phyloP scores from a whole-genome alignment of 2,888 invertebrate species.

The Stenotaenia linearis region DNA sequence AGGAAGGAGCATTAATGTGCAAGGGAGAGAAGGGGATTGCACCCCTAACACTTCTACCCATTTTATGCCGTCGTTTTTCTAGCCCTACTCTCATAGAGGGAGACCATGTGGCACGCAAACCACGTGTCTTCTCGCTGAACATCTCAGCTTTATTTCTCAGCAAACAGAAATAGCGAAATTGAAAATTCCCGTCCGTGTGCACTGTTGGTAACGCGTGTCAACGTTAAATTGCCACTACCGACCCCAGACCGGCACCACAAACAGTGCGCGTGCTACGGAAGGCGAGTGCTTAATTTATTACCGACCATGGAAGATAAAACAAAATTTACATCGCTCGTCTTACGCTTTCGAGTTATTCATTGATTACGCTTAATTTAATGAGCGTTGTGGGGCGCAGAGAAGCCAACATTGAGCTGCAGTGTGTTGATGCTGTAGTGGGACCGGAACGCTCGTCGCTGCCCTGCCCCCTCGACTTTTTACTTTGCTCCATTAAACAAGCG shows the following conservation, averaged over 20 bases:
- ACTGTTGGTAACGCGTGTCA: background rate
- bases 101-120: background rate
- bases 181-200: background rate
- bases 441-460: background rate
- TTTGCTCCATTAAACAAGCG: background rate
- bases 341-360: conserved; percentile 9
- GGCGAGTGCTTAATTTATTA: background rate
- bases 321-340: conserved; percentile 9
- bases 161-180: too few relatives aligned
- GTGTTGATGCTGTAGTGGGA: background rate
- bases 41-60: background rate
- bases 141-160: too few relatives aligned
- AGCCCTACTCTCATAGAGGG: background rate
- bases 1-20: background rate
- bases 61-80: background rate
- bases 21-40: background rate
- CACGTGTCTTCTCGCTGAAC: background rate
- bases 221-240: background rate
- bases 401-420: background rate
- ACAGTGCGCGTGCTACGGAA: background rate
- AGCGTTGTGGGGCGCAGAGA: conserved; percentile 1
- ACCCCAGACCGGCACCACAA: background rate
- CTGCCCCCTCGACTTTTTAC: background rate
- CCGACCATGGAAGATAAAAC: background rate
- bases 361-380: conserved; percentile 9